Conservation (phyloP, 2,113 vertebrate species). For the Clarias gariepinus region DNA sequence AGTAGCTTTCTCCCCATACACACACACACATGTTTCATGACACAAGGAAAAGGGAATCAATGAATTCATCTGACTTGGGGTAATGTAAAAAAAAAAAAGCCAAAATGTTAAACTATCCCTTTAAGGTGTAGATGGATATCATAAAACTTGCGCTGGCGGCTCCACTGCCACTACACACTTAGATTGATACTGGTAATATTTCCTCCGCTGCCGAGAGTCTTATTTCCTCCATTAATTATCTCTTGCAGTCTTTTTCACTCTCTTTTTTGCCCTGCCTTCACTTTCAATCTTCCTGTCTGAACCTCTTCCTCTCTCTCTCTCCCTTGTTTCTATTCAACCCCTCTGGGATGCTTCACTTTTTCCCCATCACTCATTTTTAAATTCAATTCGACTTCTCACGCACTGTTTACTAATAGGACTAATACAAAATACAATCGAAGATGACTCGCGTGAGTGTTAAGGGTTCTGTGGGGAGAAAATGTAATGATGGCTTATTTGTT, state of each 20-base stretch:
- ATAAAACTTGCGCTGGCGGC: slow-evolving; percentile 39
- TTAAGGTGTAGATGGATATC: slow-evolving; percentile 37
- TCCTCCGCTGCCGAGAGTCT: slow-evolving; percentile 25
- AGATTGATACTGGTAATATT: slow-evolving; percentile 49
- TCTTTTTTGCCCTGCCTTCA: neutral
- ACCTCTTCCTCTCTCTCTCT: neutral
- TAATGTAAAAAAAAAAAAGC: neutral
- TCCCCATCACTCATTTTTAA: slow-evolving; percentile 13
- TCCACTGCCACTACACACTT: slow-evolving; percentile 18
- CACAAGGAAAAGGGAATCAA: neutral
- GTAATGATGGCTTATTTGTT: neutral
- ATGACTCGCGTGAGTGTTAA: neutral
- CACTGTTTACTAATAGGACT: slow-evolving; percentile 28
- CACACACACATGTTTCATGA: neutral
- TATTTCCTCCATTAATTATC: slow-evolving; percentile 39
- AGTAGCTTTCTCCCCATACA: neutral
- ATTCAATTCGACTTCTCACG: neutral
- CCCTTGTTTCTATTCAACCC: neutral
- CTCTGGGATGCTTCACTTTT: slow-evolving; percentile 15
- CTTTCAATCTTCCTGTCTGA: neutral
- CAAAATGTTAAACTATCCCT: slow-evolving; percentile 36
- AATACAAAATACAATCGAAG: neutral
- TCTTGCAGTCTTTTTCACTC: slow-evolving; percentile 29
- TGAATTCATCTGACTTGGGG: slow-evolving; percentile 18
- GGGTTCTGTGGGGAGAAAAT: neutral